phyloP scores from a whole-genome alignment of 2,113 vertebrate genomes.

The Rousettus leschenaultii region DNA sequence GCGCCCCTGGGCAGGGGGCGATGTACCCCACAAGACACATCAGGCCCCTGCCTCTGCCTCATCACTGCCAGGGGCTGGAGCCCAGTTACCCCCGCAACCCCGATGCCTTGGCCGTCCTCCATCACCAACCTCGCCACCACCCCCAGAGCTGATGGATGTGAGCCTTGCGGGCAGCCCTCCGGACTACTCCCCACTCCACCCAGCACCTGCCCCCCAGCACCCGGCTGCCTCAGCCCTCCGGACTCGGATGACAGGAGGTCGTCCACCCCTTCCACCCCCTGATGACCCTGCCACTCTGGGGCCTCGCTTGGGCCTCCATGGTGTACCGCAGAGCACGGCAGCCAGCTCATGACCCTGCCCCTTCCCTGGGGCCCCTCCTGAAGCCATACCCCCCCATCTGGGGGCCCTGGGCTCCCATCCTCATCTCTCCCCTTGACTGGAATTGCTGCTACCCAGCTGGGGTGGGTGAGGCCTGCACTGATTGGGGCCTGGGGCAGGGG shows the following conservation, averaged over 20 bases:
- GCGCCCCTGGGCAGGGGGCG: slow-evolving; percentile 91
- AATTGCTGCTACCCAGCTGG: slow-evolving; percentile 81
- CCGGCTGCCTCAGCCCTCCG: slow-evolving; percentile 93
- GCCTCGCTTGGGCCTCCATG: slow-evolving; percentile 83
- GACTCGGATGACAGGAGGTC: slow-evolving; percentile 91
- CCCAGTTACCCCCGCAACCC: slow-evolving; percentile 64
- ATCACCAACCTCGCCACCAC: slow-evolving; percentile 82
- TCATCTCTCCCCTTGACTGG: slow-evolving; percentile 79
- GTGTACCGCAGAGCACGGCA: slow-evolving; percentile 85
- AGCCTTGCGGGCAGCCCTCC: slow-evolving; percentile 83
- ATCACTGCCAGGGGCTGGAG: slow-evolving; percentile 79
- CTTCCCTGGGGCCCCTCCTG: slow-evolving; percentile 74
- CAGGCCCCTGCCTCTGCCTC: slow-evolving; percentile 85
- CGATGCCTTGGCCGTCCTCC: slow-evolving; percentile 82
- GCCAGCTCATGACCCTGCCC: slow-evolving; percentile 96
- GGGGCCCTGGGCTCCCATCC: slow-evolving; percentile 77
- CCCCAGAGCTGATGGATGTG: slow-evolving; percentile 81
- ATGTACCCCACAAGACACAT: slow-evolving; percentile 92
- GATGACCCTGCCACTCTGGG: slow-evolving; percentile 79
- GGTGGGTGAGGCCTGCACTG: slow-evolving; percentile 78
- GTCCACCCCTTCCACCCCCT: slow-evolving; percentile 72
- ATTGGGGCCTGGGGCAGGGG: slow-evolving; percentile 73
- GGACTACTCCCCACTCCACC: slow-evolving; percentile 70
- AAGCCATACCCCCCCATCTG: slow-evolving; percentile 75
- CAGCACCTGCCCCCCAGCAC: slow-evolving; percentile 79